phyloP scores from a whole-genome alignment of 2,797 vertebrate species.

The Nothura maculosa region DNA sequence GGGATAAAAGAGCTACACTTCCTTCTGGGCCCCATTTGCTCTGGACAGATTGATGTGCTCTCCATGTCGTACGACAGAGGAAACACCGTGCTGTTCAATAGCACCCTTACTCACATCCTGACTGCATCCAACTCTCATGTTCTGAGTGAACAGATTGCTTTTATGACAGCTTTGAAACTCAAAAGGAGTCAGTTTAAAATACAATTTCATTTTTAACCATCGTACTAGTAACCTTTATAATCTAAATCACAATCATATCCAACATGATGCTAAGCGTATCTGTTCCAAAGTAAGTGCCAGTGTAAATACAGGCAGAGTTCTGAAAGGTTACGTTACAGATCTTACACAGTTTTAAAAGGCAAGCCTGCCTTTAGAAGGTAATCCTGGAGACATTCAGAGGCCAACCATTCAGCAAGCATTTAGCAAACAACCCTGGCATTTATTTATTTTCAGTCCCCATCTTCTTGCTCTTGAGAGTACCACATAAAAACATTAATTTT shows the following conservation, averaged over 20 bases:
- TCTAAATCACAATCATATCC: neutral
- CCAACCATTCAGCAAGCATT: rapidly evolving
- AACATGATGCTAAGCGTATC: neutral
- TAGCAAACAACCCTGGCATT: neutral
- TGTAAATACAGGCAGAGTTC: neutral
- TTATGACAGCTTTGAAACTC: conserved; percentile 53
- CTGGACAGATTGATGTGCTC: conserved; percentile 16
- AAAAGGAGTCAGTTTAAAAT: neutral
- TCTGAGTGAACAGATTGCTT: conserved; percentile 55
- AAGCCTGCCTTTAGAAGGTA: neutral
- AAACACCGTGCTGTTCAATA: conserved; percentile 6
- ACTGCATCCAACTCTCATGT: conserved; percentile 3
- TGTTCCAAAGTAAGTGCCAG: neutral
- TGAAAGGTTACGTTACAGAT: neutral
- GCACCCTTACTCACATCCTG: conserved; percentile 40
- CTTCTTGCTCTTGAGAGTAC: neutral
- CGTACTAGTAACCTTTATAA: neutral
- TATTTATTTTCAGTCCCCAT: neutral
- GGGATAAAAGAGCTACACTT: neutral
- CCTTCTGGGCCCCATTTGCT: neutral
- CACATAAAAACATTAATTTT: neutral
- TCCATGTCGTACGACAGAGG: conserved; percentile 9
- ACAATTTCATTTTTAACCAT: conserved; percentile 43
- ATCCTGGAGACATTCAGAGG: neutral
- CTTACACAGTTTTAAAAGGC: neutral